Evolutionary conservation across 2,113 vertebrate species (phyloP).

Genomic region (Pandion haliaetus): DNA sequence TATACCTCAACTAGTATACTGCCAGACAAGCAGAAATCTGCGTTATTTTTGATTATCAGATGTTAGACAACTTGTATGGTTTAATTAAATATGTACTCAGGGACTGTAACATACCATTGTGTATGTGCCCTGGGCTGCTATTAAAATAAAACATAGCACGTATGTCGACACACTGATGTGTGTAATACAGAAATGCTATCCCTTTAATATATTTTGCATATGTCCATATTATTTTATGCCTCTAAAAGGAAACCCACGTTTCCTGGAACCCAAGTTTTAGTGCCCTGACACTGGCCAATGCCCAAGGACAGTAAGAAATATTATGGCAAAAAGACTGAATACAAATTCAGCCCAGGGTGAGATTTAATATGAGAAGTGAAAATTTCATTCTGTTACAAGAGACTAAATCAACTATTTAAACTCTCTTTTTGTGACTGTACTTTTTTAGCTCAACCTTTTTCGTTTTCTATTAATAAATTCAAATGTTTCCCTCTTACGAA

Average conservation of each 20-base stretch:
- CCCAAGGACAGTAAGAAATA: neutral
- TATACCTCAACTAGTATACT: neutral
- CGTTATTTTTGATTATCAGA: neutral
- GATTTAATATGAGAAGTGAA: neutral
- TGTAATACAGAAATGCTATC: neutral
- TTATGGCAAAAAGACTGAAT: neutral
- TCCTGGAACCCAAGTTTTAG: neutral
- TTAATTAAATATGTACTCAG: neutral
- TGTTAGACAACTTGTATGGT: neutral
- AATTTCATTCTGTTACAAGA: neutral
- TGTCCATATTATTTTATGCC: neutral
- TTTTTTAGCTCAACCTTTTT: conserved; percentile 15
- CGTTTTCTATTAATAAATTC: conserved; percentile 13
- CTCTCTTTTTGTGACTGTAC: neutral
- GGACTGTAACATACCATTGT: neutral
- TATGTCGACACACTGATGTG: neutral
- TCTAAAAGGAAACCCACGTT: neutral
- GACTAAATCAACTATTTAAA: neutral
- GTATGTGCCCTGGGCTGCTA: neutral
- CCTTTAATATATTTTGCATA: neutral
- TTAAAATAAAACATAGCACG: neutral
- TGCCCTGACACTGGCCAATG: neutral
- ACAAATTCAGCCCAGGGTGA: neutral
- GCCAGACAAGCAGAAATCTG: neutral
- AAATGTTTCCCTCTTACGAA: conserved; percentile 16